Conservation (phyloP, 2,888 invertebrate species). For the Himalopsyche japonica region DNA sequence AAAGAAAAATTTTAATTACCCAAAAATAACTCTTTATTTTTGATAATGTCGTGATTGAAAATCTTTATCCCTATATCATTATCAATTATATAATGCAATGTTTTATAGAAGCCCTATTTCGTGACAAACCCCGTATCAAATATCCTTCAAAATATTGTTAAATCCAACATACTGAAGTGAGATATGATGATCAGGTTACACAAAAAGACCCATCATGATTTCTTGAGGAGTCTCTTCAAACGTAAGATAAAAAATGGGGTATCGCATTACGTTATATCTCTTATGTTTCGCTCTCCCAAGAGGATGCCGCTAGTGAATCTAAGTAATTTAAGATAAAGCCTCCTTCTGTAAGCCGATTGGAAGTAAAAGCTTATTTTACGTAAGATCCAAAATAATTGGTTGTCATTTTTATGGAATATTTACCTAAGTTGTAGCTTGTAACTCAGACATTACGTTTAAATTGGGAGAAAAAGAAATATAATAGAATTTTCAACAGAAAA, state of each 20-base stretch:
- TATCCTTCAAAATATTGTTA: conserved; percentile 18
- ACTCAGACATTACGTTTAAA: neutral
- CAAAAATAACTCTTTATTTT: no score
- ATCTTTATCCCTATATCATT: neutral
- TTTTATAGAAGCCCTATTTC: neutral
- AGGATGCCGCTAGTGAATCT: conserved; percentile 19
- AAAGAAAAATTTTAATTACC: no score
- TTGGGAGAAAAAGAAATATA: neutral
- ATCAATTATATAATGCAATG: neutral
- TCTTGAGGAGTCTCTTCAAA: neutral
- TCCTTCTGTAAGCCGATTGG: conserved; percentile 28
- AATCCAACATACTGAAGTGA: conserved; percentile 2
- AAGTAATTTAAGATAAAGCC: conserved; percentile 29
- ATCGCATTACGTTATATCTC: conserved; percentile 11
- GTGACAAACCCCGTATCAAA: neutral
- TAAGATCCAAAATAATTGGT: conserved; percentile 27
- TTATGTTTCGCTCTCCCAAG: conserved; percentile 22
- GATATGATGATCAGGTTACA: conserved; percentile 9
- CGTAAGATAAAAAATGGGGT: conserved; percentile 2
- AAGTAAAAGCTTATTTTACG: conserved; percentile 24
- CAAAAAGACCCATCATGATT: conserved; percentile 5
- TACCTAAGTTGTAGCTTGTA: neutral
- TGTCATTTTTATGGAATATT: conserved; percentile 16
- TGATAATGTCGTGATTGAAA: no score
- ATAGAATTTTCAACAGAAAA: neutral